These are phyloP conservation scores for Lethenteron camtschaticum DNA, from an alignment of 2,113 vertebrate genomes.

Conservation along the genomic window DNA sequence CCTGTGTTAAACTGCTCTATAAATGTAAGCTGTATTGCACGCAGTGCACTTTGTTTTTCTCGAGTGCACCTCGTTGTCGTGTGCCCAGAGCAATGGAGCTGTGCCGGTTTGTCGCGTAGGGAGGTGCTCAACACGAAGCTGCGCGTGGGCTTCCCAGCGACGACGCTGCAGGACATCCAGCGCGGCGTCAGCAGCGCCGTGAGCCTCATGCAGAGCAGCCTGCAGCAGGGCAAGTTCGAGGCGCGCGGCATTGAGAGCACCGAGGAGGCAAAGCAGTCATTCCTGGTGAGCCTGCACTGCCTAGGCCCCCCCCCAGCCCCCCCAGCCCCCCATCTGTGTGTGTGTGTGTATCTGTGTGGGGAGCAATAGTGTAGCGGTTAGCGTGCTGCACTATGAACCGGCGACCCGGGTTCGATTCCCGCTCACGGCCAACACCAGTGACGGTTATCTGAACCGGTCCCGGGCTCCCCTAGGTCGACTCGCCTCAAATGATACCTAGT, in stretches of 20 bases:
- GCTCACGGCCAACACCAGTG: too few species aligned
- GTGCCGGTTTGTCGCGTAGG: slow-evolving; percentile 18
- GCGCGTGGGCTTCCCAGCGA: slow-evolving; percentile 71
- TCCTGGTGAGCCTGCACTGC: slow-evolving; percentile 38
- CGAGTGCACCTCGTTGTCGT: too few species aligned
- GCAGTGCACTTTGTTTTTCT: too few species aligned
- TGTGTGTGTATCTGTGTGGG: not conserved
- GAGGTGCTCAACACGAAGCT: slow-evolving; percentile 73
- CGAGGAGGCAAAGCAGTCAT: slow-evolving; percentile 67
- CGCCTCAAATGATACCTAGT: too few species aligned
- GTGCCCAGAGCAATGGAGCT: too few species aligned
- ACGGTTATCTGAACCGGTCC: too few species aligned
- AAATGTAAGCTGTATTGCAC: too few species aligned
- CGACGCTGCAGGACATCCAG: slow-evolving; percentile 83
- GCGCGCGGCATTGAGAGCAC: slow-evolving; percentile 82
- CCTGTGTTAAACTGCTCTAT: too few species aligned
- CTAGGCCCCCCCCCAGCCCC: not conserved
- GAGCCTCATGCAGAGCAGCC: slow-evolving; percentile 78
- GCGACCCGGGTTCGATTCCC: too few species aligned
- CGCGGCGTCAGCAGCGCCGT: slow-evolving; percentile 89
- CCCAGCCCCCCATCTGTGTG: not conserved
- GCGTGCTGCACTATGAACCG: too few species aligned
- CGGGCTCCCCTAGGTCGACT: too few species aligned
- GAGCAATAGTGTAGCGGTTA: not conserved
- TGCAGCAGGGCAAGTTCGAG: slow-evolving; percentile 92